A percentile compares a stretch with the other conserved stretches of the same genome.
These are phyloP conservation scores for Capitulum mitella DNA, from an alignment of 2,888 invertebrate species.

Conservation along the genomic window DNA sequence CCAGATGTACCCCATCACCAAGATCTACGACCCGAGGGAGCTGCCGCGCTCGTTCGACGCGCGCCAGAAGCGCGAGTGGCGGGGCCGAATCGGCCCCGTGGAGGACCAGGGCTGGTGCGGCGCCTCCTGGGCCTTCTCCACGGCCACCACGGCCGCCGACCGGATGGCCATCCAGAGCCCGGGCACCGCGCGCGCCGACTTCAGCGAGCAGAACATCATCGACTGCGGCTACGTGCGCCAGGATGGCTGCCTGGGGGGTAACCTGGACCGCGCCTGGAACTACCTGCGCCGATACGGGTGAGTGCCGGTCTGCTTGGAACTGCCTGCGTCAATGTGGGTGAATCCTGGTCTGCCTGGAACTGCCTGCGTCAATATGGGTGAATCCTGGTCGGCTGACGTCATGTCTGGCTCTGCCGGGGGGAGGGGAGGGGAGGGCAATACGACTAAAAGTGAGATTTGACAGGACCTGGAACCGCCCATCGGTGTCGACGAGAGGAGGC, in stretches of 20 bases:
- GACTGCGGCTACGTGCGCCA: slow-evolving; percentile 74
- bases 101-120: slow-evolving; percentile 64
- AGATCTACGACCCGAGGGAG: slow-evolving; percentile 51
- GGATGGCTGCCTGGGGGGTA: slow-evolving; percentile 76
- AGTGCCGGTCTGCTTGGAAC: slow-evolving; percentile 39
- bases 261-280: slow-evolving; percentile 86
- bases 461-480: too few relatives aligned
- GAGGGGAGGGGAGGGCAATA: too few relatives aligned
- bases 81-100: slow-evolving; percentile 55
- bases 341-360: too few relatives aligned
- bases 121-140: slow-evolving; percentile 87
- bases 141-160: slow-evolving; percentile 61
- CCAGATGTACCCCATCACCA: slow-evolving; percentile 39
- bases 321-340: too few relatives aligned
- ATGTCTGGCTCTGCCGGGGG: too few relatives aligned
- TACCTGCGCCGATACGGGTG: slow-evolving; percentile 64
- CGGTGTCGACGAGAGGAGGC: too few relatives aligned
- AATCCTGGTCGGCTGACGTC: too few relatives aligned
- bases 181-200: slow-evolving; percentile 60
- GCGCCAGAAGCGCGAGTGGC: slow-evolving; percentile 60
- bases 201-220: slow-evolving; percentile 78
- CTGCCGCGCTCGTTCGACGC: slow-evolving; percentile 71
- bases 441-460: too few relatives aligned
- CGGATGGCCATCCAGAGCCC: slow-evolving; percentile 71
- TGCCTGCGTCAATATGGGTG: too few relatives aligned